Conservation (phyloP, 2,113 vertebrate genomes). For the Ceyx margarethae region DNA sequence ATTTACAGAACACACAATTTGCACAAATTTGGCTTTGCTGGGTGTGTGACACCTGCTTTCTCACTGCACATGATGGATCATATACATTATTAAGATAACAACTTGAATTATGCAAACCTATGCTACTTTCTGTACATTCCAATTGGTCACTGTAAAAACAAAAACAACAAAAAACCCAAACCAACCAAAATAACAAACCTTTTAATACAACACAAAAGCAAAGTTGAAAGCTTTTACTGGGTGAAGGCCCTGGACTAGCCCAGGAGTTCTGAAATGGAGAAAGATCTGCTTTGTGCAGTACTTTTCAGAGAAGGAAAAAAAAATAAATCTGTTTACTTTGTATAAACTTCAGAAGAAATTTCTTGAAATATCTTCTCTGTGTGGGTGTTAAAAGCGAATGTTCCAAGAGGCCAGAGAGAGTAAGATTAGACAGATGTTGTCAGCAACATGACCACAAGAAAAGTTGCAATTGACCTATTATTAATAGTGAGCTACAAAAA, state of each 20-base stretch:
- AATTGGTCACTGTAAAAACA: neutral
- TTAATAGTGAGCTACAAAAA: constrained; percentile 34
- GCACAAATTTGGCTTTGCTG: neutral
- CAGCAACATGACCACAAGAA: constrained; percentile 77
- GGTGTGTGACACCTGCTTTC: neutral
- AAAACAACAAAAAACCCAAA: neutral
- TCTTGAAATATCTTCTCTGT: constrained; percentile 76
- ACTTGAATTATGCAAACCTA: neutral
- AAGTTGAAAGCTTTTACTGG: neutral
- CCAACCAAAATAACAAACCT: neutral
- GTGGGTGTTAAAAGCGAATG: constrained; percentile 77
- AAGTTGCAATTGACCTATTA: constrained; percentile 76
- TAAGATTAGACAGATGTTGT: constrained; percentile 76
- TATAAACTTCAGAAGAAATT: constrained; percentile 76
- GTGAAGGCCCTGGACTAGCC: neutral
- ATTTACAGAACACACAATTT: neutral
- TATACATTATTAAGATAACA: neutral
- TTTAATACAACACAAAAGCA: neutral
- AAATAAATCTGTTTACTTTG: constrained; percentile 81
- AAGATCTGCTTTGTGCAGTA: constrained; percentile 73
- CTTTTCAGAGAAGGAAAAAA: neutral
- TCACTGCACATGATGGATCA: neutral
- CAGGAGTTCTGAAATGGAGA: constrained; percentile 11
- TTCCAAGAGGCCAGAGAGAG: constrained; percentile 76
- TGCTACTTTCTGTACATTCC: too few species aligned